Evolutionary conservation across 2,888 invertebrate genomes (phyloP).

Genomic region (Belgica antarctica): DNA sequence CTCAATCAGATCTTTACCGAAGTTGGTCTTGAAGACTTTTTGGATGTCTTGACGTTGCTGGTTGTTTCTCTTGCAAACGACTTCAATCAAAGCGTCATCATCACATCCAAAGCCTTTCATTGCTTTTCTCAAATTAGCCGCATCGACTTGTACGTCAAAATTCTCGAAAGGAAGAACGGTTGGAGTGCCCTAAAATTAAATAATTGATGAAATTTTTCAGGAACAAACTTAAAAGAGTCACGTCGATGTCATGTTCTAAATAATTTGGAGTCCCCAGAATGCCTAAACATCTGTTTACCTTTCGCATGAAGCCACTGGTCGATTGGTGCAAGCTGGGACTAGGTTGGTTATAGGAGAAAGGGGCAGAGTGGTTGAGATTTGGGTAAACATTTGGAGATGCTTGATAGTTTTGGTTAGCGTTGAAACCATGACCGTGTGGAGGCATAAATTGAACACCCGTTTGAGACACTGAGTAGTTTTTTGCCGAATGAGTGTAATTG

Average conservation of each 20-base stretch:
- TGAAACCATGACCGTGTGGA: not conserved
- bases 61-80: slow-evolving; percentile 78
- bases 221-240: no score
- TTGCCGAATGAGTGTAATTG: no score
- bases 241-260: no score
- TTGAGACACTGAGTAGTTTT: not conserved
- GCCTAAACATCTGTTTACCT: slow-evolving; percentile 31
- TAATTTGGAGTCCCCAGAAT: no score
- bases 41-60: slow-evolving; percentile 67
- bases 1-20: slow-evolving; percentile 68
- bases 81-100: slow-evolving; percentile 82
- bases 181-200: slow-evolving; percentile 57
- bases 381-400: slow-evolving; percentile 24
- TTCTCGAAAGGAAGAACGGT: slow-evolving; percentile 73
- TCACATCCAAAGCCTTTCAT: slow-evolving; percentile 94
- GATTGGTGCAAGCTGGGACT: not conserved
- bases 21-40: slow-evolving; percentile 54
- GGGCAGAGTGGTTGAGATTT: not conserved
- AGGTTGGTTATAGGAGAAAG: not conserved
- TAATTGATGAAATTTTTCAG: not conserved
- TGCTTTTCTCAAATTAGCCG: slow-evolving; percentile 75
- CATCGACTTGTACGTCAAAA: slow-evolving; percentile 77
- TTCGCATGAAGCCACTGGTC: not conserved
- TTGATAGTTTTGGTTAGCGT: not conserved
- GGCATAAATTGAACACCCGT: not conserved